These are phyloP conservation scores for Acropternis orthonyx DNA, from an alignment of 2,797 vertebrate species.

Conservation along the genomic window DNA sequence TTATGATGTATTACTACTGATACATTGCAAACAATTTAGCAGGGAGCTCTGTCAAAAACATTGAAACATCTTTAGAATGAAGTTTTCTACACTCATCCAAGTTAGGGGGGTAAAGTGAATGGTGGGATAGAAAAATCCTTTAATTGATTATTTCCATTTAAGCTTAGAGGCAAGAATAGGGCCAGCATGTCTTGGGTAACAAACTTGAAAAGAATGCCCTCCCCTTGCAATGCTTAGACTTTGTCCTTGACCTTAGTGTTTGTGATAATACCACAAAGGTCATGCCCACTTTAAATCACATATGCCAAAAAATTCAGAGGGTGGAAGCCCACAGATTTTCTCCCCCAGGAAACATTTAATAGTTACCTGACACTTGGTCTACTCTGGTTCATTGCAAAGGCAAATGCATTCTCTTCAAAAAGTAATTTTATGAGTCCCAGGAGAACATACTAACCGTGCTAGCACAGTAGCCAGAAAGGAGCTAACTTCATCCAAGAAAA, in stretches of 20 bases:
- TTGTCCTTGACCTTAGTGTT: neutral
- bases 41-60: neutral
- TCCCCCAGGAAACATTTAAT: conserved; percentile 44
- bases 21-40: neutral
- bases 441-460: neutral
- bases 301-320: neutral
- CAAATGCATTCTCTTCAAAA: conserved; percentile 35
- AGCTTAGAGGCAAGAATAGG: neutral
- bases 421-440: conserved; percentile 30
- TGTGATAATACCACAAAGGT: neutral
- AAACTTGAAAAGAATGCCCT: neutral
- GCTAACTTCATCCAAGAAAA: conserved; percentile 22
- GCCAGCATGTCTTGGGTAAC: neutral
- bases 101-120: neutral
- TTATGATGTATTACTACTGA: neutral
- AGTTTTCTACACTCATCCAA: neutral
- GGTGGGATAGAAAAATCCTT: neutral
- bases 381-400: conserved; percentile 39
- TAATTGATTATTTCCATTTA: neutral
- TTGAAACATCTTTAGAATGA: neutral
- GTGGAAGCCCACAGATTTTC: neutral
- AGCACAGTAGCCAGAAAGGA: conserved; percentile 34
- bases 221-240: neutral
- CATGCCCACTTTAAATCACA: conserved; percentile 15
- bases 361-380: conserved; percentile 43